Percentiles rank a stretch among this genome's conserved stretches.
Evolutionary conservation across 2,888 invertebrate genomes (phyloP).

Genomic region (Caenorhabditis afra): DNA sequence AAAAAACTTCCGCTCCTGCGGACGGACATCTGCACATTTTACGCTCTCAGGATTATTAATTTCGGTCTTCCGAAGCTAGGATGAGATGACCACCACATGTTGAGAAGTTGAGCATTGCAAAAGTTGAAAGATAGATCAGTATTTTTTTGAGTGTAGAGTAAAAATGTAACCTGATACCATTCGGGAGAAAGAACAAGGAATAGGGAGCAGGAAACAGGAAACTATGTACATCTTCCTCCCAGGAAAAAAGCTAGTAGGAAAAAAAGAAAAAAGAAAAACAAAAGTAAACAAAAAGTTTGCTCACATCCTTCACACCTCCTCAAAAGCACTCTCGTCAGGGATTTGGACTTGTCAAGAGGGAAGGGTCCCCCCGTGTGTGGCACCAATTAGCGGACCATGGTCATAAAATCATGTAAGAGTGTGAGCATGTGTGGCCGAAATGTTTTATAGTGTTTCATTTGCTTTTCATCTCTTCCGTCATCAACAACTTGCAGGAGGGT

Average conservation of each 20-base stretch:
- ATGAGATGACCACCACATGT: not conserved
- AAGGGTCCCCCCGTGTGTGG: not conserved
- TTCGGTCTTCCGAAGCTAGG: not conserved
- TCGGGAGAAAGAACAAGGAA: conserved; percentile 23
- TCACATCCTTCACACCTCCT: conserved; percentile 47
- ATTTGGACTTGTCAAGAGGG: conserved; percentile 33
- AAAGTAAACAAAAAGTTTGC: conserved; percentile 40
- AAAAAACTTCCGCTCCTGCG: conserved; percentile 28
- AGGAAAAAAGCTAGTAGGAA: too few species aligned
- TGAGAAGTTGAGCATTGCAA: too few species aligned
- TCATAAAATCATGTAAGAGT: not conserved
- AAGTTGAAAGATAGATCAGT: conserved; percentile 22
- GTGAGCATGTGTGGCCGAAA: too few species aligned
- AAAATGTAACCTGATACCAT: conserved; percentile 27
- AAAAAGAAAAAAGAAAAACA: conserved; percentile 35
- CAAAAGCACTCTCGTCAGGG: not conserved
- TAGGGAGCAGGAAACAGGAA: conserved; percentile 19
- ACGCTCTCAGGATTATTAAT: conserved; percentile 24
- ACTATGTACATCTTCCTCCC: conserved; percentile 21
- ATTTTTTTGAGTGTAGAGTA: not conserved
- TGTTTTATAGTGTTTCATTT: conserved; percentile 3
- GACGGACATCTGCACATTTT: conserved; percentile 33
- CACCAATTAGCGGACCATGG: conserved; percentile 32
- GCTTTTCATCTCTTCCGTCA: not conserved
- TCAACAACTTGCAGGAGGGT: not conserved